Evolutionary conservation across 1,140 invertebrate species (phyloP), one percentile per base, ranked within the genome.

Genomic region (Paracyclopina nana): DNA sequence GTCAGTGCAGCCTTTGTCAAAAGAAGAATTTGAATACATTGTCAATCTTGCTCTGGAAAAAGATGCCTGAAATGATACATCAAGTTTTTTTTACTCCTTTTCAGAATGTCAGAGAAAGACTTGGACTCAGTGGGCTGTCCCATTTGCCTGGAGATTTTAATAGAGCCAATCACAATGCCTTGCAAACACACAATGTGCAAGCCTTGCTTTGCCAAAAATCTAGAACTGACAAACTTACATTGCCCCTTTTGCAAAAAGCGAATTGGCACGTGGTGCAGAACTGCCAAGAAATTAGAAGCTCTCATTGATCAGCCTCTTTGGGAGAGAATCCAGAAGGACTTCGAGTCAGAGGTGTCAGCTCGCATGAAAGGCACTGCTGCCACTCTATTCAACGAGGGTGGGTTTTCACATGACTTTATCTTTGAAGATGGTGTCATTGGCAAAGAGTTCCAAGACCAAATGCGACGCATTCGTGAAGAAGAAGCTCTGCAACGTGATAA

Each of bases 11-110:
- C 50, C 50, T 8, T 6, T 52, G 8, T 16, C 38, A 11, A 4
- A 52, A 27, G 50, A 52, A 18, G 50, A 52, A 44, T 52, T 44
- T 12, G 16, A 52, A 3, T 52, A 25, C 25, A 52, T 52, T 29
- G 3, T 48, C n/a, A n/a, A 9, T n/a, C 42, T 52, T 16, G 50
- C 18, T 5, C 9, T 26, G 16, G 18, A 25, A 27, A 46, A 46
- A 28, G 25, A 27, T 8, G 8, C 18, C 9, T 20, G 41, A 43
- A 43, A 43, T 18, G 8, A 11, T 43, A 11, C 18, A 9, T 11
- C 8, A 12, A 43, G 9, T 43, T 18, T 11, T 20, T 18, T 43
- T 43, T 43, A 43, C 11, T 43, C 8, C 18, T 43, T 43, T 20
- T 11, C 18, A 43, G 9, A n/a, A n/a, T n/a, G n/a, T n/a, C n/a